A percentile compares a stretch with the other conserved stretches of the same genome.
These are phyloP conservation scores for Megalops cyprinoides DNA, from an alignment of 2,797 vertebrate genomes.

Conservation along the genomic window DNA sequence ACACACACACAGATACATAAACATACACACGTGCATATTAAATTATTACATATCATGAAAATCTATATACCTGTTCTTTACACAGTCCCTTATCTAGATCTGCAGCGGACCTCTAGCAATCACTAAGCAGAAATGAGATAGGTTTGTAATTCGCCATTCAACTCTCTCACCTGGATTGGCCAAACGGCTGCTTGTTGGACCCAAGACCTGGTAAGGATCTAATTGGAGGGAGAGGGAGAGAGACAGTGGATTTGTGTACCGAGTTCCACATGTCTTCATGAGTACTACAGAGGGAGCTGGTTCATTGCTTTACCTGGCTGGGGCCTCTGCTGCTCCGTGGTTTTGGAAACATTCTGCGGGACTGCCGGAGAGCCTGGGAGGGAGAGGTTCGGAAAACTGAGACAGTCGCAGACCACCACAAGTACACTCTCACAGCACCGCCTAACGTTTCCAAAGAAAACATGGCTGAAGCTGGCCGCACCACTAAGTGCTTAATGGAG, in stretches of 20 bases:
- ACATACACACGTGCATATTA: neutral
- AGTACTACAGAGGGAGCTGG: neutral
- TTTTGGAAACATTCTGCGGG: conserved; percentile 90
- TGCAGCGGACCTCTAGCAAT: neutral
- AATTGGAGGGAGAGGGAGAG: conserved; percentile 43
- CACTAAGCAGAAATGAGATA: neutral
- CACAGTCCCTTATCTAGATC: neutral
- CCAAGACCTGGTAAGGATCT: conserved; percentile 98
- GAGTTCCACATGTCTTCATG: neutral
- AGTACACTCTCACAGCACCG: conserved; percentile 41
- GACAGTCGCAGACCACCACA: conserved; percentile 49
- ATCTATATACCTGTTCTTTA: neutral
- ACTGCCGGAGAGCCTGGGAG: conserved; percentile 87
- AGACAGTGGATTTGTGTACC: neutral
- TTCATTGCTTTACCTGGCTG: conserved; percentile 84
- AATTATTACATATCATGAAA: neutral
- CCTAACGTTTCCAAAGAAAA: conserved; percentile 55
- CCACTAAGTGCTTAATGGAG: conserved; percentile 46
- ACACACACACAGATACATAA: neutral
- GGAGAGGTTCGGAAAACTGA: conserved; percentile 33
- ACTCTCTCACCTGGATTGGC: conserved; percentile 90
- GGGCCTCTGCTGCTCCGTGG: conserved; percentile 85
- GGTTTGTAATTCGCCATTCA: neutral
- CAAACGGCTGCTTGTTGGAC: conserved; percentile 95
- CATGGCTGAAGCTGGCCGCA: conserved; percentile 38